Percentiles rank a stretch among this genome's conserved stretches.
These are phyloP conservation scores for Taxidea taxus DNA, from an alignment of 2,113 vertebrate species.

Conservation along the genomic window DNA sequence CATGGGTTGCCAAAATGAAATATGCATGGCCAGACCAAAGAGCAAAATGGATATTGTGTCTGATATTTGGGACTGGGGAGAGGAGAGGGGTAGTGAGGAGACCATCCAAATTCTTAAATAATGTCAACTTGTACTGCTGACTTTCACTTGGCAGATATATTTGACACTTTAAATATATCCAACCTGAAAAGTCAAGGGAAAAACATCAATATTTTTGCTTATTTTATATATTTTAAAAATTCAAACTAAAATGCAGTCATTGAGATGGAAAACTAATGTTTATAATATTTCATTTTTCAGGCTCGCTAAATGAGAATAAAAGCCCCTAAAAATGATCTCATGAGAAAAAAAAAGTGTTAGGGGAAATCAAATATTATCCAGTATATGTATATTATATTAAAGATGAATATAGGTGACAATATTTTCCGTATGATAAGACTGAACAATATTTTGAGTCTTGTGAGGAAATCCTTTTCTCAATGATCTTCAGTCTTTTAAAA, in stretches of 20 bases:
- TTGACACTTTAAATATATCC: background rate
- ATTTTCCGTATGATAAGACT: background rate
- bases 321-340: background rate
- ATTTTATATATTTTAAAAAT: background rate
- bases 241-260: background rate
- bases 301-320: background rate
- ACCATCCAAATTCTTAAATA: background rate
- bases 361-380: background rate
- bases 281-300: background rate
- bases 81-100: background rate
- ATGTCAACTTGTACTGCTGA: background rate
- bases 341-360: background rate
- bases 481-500: background rate
- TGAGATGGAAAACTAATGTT: background rate
- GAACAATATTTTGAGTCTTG: background rate
- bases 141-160: background rate
- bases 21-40: background rate
- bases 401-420: background rate
- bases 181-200: background rate
- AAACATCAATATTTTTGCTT: background rate
- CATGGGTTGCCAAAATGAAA: background rate
- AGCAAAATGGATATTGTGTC: background rate
- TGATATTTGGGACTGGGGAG: background rate
- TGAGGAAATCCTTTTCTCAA: background rate
- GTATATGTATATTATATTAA: background rate